phyloP scores from a whole-genome alignment of 2,888 invertebrate species.

The Stegana nigrithorax region DNA sequence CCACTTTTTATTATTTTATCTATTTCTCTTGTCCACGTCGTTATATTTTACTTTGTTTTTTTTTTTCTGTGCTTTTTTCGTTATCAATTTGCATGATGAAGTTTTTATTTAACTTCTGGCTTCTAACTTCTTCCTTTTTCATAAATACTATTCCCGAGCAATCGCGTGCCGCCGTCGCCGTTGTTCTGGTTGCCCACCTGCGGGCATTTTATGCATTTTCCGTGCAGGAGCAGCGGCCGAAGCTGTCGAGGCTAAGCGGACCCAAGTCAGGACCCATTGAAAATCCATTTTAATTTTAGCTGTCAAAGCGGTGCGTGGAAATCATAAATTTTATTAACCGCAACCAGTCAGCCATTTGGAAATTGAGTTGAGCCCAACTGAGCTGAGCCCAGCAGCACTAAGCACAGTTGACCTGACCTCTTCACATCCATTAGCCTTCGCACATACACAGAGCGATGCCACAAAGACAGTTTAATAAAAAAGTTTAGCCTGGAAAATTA shows the following conservation, averaged over 20 bases:
- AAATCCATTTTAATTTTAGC: constrained; percentile 58
- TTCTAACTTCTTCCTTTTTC: constrained; percentile 35
- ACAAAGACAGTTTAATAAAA: constrained; percentile 51
- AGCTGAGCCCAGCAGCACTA: too few species aligned
- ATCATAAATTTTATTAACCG: constrained; percentile 64
- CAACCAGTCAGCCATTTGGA: constrained; percentile 61
- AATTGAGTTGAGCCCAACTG: too few species aligned
- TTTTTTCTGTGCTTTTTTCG: constrained; percentile 15
- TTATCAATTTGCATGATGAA: constrained; percentile 61
- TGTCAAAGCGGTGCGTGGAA: constrained; percentile 59
- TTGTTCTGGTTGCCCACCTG: neutral
- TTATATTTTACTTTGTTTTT: constrained; percentile 2
- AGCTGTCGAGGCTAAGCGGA: too few species aligned
- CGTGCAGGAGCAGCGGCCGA: neutral
- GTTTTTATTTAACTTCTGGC: constrained; percentile 62
- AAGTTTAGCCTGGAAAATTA: constrained; percentile 41
- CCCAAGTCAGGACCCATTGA: too few species aligned
- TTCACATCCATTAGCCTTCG: constrained; percentile 46
- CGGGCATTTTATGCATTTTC: neutral
- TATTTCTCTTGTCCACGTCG: constrained; percentile 22
- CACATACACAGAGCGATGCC: neutral
- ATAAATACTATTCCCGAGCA: constrained; percentile 6
- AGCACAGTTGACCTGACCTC: constrained; percentile 49
- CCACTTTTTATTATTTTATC: constrained; percentile 50
- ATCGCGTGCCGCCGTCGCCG: constrained; percentile 24